Evolutionary conservation across 2,113 vertebrate genomes (phyloP).

Genomic region (Acrocephalus arundinaceus): DNA sequence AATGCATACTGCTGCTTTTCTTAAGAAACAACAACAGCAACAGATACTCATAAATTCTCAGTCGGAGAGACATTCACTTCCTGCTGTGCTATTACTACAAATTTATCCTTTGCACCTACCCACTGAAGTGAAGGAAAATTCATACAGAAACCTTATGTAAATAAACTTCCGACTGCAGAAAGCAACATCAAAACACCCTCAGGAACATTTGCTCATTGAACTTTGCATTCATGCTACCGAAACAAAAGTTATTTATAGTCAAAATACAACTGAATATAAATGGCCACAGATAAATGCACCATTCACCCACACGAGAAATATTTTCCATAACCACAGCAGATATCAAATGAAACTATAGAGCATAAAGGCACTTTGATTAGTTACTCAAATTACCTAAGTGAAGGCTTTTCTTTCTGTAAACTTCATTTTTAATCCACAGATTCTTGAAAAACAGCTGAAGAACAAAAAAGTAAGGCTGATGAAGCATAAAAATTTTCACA

Average conservation of each 20-base stretch:
- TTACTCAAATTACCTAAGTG: conserved; percentile 45
- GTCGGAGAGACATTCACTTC: neutral
- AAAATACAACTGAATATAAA: neutral
- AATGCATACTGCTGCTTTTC: neutral
- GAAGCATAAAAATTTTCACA: conserved; percentile 21
- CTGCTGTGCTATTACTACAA: neutral
- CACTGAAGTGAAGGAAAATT: conserved; percentile 6
- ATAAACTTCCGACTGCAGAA: neutral
- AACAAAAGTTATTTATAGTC: neutral
- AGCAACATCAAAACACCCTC: neutral
- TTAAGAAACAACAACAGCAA: neutral
- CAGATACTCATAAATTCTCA: neutral
- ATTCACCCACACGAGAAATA: neutral
- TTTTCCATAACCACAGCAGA: neutral
- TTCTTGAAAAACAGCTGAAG: conserved; percentile 20
- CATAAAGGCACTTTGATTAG: neutral
- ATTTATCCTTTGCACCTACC: neutral
- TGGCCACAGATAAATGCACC: neutral
- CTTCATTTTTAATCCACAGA: conserved; percentile 31
- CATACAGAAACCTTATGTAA: neutral
- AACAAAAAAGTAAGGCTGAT: neutral
- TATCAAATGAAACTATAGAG: neutral
- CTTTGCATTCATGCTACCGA: neutral
- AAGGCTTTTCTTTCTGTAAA: conserved; percentile 28
- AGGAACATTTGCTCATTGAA: neutral